Conservation (phyloP, 2,797 vertebrate genomes). For the Sebastes cheni region DNA sequence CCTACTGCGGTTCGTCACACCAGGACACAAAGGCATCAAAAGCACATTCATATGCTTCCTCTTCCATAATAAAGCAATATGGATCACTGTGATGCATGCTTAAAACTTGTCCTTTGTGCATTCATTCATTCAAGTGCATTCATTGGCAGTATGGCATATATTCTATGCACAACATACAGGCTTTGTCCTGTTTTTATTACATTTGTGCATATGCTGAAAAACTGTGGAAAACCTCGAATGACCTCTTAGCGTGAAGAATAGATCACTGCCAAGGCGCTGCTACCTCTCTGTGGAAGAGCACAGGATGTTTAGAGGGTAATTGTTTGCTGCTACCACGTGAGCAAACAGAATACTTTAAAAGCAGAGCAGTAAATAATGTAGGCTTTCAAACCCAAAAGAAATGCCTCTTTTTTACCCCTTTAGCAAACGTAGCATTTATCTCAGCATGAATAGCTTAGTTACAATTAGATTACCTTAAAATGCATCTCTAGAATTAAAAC, state of each 20-base stretch:
- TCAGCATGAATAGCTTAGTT: slow-evolving; percentile 42
- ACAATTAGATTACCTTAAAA: slow-evolving; percentile 59
- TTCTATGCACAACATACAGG: not conserved
- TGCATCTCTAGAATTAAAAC: slow-evolving; percentile 39
- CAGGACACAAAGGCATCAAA: slow-evolving; percentile 24
- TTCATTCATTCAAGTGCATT: not conserved
- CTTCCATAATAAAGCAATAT: slow-evolving; percentile 1
- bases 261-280: not conserved
- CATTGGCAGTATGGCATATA: not conserved
- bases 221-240: slow-evolving; percentile 16
- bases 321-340: slow-evolving; percentile 37
- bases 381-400: slow-evolving; percentile 28
- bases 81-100: not conserved
- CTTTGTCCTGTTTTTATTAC: slow-evolving; percentile 16
- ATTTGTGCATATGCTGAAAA: not conserved
- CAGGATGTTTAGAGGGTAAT: slow-evolving; percentile 35
- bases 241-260: slow-evolving; percentile 11
- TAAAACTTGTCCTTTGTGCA: not conserved
- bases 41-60: slow-evolving; percentile 32
- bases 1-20: slow-evolving; percentile 1
- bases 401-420: not conserved
- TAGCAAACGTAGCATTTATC: slow-evolving; percentile 46
- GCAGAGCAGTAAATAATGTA: slow-evolving; percentile 51
- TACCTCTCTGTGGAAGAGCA: slow-evolving; percentile 12
- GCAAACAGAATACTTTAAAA: slow-evolving; percentile 56